These are phyloP conservation scores for Heteronetta atricapilla DNA, from an alignment of 2,113 vertebrate species.

Conservation along the genomic window DNA sequence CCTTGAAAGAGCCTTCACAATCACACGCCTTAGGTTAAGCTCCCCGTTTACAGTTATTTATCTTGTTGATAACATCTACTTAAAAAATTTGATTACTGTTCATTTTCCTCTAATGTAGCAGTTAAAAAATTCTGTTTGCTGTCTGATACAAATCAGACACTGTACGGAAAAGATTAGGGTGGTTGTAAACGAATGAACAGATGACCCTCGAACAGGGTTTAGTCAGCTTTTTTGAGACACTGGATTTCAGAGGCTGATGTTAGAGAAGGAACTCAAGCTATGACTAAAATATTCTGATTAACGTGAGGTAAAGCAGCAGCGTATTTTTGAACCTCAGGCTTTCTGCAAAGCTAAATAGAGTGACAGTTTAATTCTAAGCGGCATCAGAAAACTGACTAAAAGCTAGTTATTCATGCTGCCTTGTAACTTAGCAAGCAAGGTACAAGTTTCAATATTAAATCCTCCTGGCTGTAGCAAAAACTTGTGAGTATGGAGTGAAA, in stretches of 20 bases:
- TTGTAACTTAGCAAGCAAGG: not conserved
- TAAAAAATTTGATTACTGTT: not conserved
- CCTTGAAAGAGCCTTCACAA: accelerated
- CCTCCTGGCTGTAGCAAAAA: not conserved
- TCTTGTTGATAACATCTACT: accelerated
- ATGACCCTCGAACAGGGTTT: not conserved
- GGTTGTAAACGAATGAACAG: not conserved
- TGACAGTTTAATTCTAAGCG: not conserved
- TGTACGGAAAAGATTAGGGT: accelerated
- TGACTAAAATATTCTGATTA: not conserved
- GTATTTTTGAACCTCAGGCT: not conserved
- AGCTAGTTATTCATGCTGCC: not conserved
- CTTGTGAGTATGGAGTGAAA: accelerated
- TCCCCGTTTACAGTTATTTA: accelerated
- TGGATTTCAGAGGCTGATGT: not conserved
- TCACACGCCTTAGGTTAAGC: not conserved
- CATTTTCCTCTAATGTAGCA: accelerated
- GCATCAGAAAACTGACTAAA: not conserved
- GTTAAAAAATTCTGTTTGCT: not conserved
- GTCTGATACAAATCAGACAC: accelerated
- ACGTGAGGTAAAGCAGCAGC: not conserved
- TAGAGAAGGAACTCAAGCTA: not conserved
- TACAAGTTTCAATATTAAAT: not conserved
- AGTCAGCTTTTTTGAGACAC: not conserved
- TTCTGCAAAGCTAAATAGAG: not conserved